A percentile compares a stretch with the other conserved stretches of the same genome.
Conservation (phyloP, 2,797 vertebrate species). For the Loriculus beryllinus region DNA sequence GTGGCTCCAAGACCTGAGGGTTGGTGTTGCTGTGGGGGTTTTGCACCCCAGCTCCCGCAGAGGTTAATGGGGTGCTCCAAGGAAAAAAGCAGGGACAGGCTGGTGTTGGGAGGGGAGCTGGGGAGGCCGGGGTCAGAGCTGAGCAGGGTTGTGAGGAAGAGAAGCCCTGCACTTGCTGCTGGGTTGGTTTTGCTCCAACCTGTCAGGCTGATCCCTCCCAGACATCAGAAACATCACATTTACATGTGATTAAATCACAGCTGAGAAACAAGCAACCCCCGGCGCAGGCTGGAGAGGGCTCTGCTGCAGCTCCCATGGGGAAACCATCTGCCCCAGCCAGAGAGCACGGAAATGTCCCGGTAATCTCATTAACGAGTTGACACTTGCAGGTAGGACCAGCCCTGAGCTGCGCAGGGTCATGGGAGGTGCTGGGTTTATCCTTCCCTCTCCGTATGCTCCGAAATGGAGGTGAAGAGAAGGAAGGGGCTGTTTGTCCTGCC, state of each 20-base stretch:
- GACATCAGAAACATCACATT: not conserved
- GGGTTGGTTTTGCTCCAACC: not conserved
- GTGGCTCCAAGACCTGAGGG: fast-evolving
- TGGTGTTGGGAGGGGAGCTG: fast-evolving
- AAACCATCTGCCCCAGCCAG: constrained; percentile 43
- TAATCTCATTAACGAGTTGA: not conserved
- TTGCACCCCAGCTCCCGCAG: not conserved
- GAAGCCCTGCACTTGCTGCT: fast-evolving
- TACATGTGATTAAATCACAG: not conserved
- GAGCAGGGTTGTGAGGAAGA: not conserved
- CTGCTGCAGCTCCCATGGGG: not conserved
- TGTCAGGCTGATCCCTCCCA: not conserved
- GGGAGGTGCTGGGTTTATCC: fast-evolving
- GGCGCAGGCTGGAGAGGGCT: not conserved
- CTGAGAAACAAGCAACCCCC: not conserved
- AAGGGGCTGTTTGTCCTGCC: not conserved
- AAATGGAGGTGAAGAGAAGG: not conserved
- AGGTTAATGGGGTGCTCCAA: not conserved
- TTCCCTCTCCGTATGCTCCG: fast-evolving
- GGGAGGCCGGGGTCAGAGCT: not conserved
- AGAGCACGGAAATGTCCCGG: not conserved
- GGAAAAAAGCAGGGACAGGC: not conserved
- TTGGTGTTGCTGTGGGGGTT: fast-evolving
- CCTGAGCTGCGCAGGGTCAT: fast-evolving
- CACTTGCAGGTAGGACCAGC: not conserved